phyloP scores from a whole-genome alignment of 2,113 vertebrate species.

The Syngnathus typhle region DNA sequence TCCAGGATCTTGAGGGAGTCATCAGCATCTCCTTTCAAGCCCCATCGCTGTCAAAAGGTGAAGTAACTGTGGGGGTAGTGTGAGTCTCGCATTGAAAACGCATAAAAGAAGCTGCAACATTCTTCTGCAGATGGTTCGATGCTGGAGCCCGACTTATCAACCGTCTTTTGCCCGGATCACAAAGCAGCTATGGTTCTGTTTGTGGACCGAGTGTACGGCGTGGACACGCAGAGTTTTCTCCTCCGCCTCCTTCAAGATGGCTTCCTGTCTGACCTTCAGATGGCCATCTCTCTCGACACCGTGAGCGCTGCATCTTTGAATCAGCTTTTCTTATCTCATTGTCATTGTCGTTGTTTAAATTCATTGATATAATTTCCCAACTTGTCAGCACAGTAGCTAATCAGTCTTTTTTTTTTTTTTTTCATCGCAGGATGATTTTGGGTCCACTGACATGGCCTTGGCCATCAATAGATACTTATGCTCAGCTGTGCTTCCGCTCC shows the following conservation, averaged over 20 bases:
- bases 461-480: slow-evolving; percentile 92
- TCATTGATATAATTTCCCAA: not conserved
- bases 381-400: not conserved
- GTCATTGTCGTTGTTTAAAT: too few species aligned
- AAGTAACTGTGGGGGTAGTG: not conserved
- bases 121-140: slow-evolving; percentile 78
- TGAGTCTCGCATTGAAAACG: not conserved
- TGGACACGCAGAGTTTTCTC: slow-evolving; percentile 84
- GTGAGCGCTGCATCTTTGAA: slow-evolving; percentile 59
- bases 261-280: slow-evolving; percentile 90
- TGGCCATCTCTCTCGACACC: slow-evolving; percentile 86
- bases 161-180: slow-evolving; percentile 93
- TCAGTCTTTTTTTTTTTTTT: not conserved
- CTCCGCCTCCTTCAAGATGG: slow-evolving; percentile 86
- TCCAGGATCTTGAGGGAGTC: slow-evolving; percentile 87
- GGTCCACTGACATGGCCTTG: slow-evolving; percentile 90
- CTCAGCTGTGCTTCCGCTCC: slow-evolving; percentile 81
- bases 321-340: too few species aligned
- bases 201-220: slow-evolving; percentile 91
- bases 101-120: not conserved
- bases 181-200: slow-evolving; percentile 97
- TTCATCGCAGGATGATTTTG: slow-evolving; percentile 75
- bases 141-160: slow-evolving; percentile 87
- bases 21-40: slow-evolving; percentile 88
- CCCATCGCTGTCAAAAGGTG: slow-evolving; percentile 85